phyloP scores from a whole-genome alignment of 92 coral and sea anemone species.

The Phenganax marumi region DNA sequence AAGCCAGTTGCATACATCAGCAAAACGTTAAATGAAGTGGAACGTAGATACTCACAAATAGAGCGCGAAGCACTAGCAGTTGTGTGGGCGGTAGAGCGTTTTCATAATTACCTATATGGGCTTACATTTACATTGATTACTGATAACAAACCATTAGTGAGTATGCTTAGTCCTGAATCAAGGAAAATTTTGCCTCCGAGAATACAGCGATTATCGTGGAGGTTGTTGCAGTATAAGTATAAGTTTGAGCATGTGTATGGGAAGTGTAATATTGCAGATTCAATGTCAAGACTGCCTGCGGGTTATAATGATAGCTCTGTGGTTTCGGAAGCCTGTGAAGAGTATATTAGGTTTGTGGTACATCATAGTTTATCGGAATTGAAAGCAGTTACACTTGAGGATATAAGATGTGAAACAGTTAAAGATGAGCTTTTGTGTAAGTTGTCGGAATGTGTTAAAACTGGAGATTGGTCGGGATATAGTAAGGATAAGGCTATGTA shows the following conservation, averaged over 20 bases:
- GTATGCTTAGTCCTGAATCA: slow-evolving; percentile 28
- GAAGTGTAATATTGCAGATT: slow-evolving; percentile 26
- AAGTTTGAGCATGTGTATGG: slow-evolving; percentile 11
- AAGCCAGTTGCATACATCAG: slow-evolving; percentile 48
- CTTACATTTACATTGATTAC: slow-evolving; percentile 38
- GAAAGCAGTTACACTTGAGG: slow-evolving; percentile 37
- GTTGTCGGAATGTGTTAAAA: slow-evolving; percentile 12
- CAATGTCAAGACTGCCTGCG: slow-evolving; percentile 14
- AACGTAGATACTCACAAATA: slow-evolving; percentile 45
- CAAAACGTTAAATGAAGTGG: slow-evolving; percentile 29
- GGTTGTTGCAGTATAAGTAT: slow-evolving; percentile 39
- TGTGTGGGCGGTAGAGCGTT: slow-evolving; percentile 49
- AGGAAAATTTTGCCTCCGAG: slow-evolving; percentile 43
- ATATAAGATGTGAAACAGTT: slow-evolving; percentile 27
- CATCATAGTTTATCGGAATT: slow-evolving; percentile 15
- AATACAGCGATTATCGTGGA: slow-evolving; percentile 42
- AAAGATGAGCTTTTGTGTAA: slow-evolving; percentile 20
- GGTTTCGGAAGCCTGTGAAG: slow-evolving; percentile 30
- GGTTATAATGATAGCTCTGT: not conserved
- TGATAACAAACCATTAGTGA: slow-evolving; percentile 42
- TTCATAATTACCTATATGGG: slow-evolving; percentile 48
- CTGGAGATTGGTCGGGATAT: not conserved
- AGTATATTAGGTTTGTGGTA: slow-evolving; percentile 29
- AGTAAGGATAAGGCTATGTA: not conserved
- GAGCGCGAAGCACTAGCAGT: slow-evolving; percentile 52